Conservation (phyloP, 37 sponge, comb jelly and placozoan species). For the Geodia barretti region DNA sequence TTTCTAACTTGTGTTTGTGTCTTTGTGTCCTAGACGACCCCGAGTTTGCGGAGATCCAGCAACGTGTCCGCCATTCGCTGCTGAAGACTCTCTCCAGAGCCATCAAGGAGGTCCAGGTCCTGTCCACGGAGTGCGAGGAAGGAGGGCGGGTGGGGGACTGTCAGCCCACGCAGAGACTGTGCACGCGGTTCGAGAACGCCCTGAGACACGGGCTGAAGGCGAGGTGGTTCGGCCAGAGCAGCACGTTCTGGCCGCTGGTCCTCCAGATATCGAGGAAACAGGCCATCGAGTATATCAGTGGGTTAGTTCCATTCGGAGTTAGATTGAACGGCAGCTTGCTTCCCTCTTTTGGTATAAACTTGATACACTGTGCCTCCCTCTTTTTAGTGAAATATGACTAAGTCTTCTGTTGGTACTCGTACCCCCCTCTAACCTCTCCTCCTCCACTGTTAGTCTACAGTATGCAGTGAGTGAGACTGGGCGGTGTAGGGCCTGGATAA, state of each 20-base stretch:
- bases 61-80: constrained; percentile 12
- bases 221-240: constrained; percentile 53
- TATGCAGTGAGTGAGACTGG: constrained; percentile 83
- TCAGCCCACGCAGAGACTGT: constrained; percentile 57
- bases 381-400: neutral
- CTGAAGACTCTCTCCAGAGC: constrained; percentile 55
- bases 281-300: constrained; percentile 73
- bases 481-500: constrained; percentile 66
- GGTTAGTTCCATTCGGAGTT: no score
- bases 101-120: constrained; percentile 75
- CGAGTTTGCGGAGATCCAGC: constrained; percentile 46
- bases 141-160: constrained; percentile 53
- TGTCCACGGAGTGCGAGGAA: constrained; percentile 24
- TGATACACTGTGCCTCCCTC: neutral
- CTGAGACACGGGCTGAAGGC: constrained; percentile 79
- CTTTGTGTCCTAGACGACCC: constrained; percentile 31
- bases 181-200: constrained; percentile 70
- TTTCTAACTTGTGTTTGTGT: constrained; percentile 5
- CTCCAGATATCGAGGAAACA: constrained; percentile 74
- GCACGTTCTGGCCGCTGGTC: constrained; percentile 86
- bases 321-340: no score
- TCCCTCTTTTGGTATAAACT: neutral
- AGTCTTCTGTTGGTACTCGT: neutral
- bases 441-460: constrained; percentile 62
- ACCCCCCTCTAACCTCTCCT: neutral